phyloP scores from a whole-genome alignment of 2,113 vertebrate species.

The Cyprinodon variegatus region DNA sequence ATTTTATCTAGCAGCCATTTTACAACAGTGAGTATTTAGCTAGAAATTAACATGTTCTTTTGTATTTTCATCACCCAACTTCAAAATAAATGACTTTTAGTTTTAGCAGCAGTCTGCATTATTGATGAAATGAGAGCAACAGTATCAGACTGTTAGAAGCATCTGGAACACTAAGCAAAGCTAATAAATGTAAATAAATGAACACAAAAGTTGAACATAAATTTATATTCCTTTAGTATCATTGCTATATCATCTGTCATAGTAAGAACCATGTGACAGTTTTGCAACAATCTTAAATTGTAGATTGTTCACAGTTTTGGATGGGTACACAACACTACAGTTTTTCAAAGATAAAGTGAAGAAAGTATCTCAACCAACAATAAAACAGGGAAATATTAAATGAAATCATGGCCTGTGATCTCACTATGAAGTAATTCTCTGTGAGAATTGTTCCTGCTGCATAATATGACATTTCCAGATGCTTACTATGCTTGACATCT shows the following conservation, averaged over 20 bases:
- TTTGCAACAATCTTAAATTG: neutral
- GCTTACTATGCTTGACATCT: conserved; percentile 5
- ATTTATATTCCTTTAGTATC: neutral
- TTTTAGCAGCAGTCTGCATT: neutral
- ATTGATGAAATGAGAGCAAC: neutral
- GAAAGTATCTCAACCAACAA: neutral
- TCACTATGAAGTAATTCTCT: conserved; percentile 5
- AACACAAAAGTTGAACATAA: neutral
- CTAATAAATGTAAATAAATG: neutral
- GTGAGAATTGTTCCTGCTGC: neutral
- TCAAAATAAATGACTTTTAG: neutral
- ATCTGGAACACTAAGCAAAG: neutral
- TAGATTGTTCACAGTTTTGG: neutral
- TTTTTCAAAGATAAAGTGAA: neutral
- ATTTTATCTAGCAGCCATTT: too few relatives aligned
- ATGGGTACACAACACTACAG: neutral
- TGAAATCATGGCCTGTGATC: neutral
- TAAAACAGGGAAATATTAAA: neutral
- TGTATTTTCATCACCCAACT: neutral
- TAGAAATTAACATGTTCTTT: neutral
- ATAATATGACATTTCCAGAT: conserved; percentile 31
- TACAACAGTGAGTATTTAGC: too few relatives aligned
- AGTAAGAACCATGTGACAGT: too few relatives aligned
- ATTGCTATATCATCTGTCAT: neutral
- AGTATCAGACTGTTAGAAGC: neutral